Evolutionary conservation across 2,113 vertebrate genomes (phyloP), one percentile per base, ranked within the genome.

Genomic region (Tachysurus vachellii): DNA sequence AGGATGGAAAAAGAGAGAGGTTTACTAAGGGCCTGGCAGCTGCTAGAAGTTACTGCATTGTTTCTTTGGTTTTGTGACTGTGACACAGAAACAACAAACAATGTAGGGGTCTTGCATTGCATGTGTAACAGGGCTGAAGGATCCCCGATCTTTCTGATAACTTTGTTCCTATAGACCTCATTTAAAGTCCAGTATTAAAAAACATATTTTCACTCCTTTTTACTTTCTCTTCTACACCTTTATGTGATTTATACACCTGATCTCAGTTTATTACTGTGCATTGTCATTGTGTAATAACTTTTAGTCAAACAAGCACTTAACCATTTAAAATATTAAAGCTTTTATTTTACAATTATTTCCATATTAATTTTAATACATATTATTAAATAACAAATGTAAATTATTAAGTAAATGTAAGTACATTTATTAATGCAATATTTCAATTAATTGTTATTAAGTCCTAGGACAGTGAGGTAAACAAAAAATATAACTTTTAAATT

Each of bases 71-170:
- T 26, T 83, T 79, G 26, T 80, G 36, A 19, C 19, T n/a, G 61
- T 83, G 23, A 79, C 53, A 86, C 19, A 88, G 6, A 82, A 54
- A 47, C 44, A 19, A 36, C 19, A 36, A 56, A n/a, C 21, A 82
- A 31, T 42, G 50, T 3, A 23, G 50, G 44, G 9, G 21, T 13
- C 1, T 44, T 71, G 56, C 79, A 56, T 21, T 56, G 42, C 44
- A 7, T 11, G 36, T 79, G 31, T 57, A 90, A 91, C 91, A 89
- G 80, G 86, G 85, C 90, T 92, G 91, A 92, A 92, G 91, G 90
- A 90, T 91, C 93, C 82, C 94, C 95, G 94, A 89, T 31, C 87
- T 91, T 90, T 44, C 92, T 90, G 94, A 94, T 95, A 94, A 92
- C 93, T 95, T 57, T 89, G 53, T 76, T 88, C 88, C 89, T 86